These are phyloP conservation scores for Rhagium mordax DNA, from an alignment of 2,888 invertebrate genomes.

Conservation along the genomic window DNA sequence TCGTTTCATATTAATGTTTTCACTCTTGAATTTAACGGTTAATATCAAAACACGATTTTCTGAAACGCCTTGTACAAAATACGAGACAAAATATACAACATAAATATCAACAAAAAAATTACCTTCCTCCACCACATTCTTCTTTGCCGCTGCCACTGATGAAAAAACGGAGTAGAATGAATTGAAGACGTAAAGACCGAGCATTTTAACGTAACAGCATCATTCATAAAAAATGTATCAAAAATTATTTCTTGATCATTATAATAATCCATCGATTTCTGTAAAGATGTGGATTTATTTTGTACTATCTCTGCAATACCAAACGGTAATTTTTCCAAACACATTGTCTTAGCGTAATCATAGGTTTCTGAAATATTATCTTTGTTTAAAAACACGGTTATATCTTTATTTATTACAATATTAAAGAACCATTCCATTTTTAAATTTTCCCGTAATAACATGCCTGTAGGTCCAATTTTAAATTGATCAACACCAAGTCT, in stretches of 20 bases:
- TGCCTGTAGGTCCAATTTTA: slow-evolving; percentile 71
- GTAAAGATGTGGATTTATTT: slow-evolving; percentile 13
- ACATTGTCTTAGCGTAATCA: slow-evolving; percentile 65
- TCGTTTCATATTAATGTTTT: no score
- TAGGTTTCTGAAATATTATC: slow-evolving; percentile 61
- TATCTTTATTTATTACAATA: slow-evolving; percentile 70
- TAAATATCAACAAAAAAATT: slow-evolving; percentile 1
- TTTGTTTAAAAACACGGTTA: slow-evolving; percentile 69
- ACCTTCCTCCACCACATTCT: slow-evolving; percentile 89
- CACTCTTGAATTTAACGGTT: no score
- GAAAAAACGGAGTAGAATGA: slow-evolving; percentile 77
- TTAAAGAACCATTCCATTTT: slow-evolving; percentile 73
- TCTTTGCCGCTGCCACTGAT: slow-evolving; percentile 83
- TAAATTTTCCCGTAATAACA: slow-evolving; percentile 72
- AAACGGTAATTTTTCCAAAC: slow-evolving; percentile 68
- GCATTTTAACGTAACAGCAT: slow-evolving; percentile 63
- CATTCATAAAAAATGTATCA: slow-evolving; percentile 49
- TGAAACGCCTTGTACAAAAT: no score
- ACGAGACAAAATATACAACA: no score
- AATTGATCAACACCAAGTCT: slow-evolving; percentile 45
- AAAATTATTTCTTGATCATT: slow-evolving; percentile 49
- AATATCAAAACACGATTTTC: no score
- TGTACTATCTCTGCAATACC: slow-evolving; percentile 67
- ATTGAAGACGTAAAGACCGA: slow-evolving; percentile 70
- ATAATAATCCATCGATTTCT: slow-evolving; percentile 37